A percentile compares a stretch with the other conserved stretches of the same genome.
These are phyloP conservation scores for Microchrysa polita DNA, from an alignment of 2,888 invertebrate species.

Conservation along the genomic window DNA sequence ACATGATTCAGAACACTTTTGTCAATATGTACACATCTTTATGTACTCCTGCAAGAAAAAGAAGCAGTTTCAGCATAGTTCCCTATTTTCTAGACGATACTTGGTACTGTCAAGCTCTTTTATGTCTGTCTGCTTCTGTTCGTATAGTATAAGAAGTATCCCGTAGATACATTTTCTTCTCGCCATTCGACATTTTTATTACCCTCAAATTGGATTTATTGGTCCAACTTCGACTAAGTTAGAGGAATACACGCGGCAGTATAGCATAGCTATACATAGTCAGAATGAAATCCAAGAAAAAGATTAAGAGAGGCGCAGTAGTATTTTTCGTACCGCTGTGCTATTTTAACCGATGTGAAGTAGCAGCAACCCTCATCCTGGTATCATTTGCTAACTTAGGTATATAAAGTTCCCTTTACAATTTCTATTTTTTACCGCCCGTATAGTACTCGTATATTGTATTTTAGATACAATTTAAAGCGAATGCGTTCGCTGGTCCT, in stretches of 20 bases:
- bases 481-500: constrained; percentile 7
- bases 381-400: background rate
- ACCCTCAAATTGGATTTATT: constrained; percentile 44
- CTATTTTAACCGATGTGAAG: background rate
- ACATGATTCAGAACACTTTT: background rate
- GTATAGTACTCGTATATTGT: constrained; percentile 31
- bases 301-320: background rate
- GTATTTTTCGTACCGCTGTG: background rate
- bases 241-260: no score
- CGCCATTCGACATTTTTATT: constrained; percentile 39
- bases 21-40: constrained; percentile 21
- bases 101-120: no score
- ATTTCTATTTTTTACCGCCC: background rate
- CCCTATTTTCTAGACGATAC: no score
- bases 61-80: background rate
- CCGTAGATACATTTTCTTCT: constrained; percentile 20
- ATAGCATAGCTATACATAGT: background rate
- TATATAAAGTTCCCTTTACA: constrained; percentile 4
- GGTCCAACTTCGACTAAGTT: constrained; percentile 10
- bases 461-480: constrained; percentile 32
- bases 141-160: background rate
- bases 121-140: no score
- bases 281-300: constrained; percentile 2
- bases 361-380: background rate
- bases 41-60: background rate